These are phyloP conservation scores for Lasioglossum baleicum DNA, from an alignment of 1,140 invertebrate genomes.

Conservation along the genomic window DNA sequence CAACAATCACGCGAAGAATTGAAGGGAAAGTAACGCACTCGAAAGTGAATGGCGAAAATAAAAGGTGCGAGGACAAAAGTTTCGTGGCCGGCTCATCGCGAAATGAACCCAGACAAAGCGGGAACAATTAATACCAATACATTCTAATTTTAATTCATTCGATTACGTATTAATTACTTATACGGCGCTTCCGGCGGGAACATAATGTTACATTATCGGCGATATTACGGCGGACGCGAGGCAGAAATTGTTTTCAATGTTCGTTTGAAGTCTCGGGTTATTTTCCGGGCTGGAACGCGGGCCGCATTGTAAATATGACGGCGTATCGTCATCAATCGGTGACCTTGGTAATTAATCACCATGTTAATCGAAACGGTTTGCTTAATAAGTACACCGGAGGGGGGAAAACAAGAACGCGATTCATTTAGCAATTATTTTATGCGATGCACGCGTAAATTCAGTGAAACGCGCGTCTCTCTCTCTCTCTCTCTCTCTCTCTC, in stretches of 20 bases:
- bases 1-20: no score
- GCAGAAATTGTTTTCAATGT: constrained; percentile 49
- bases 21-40: background rate
- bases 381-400: constrained; percentile 58
- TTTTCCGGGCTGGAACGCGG: constrained; percentile 21
- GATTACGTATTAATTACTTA: constrained; percentile 43
- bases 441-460: constrained; percentile 39
- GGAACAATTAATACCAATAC: constrained; percentile 9
- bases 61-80: background rate
- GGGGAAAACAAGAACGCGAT: constrained; percentile 60
- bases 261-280: constrained; percentile 44
- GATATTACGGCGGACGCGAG: constrained; percentile 35
- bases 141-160: constrained; percentile 40
- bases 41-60: background rate
- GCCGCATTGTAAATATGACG: constrained; percentile 38
- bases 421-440: constrained; percentile 67
- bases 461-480: constrained; percentile 27
- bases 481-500: no score
- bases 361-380: constrained; percentile 65
- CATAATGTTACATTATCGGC: constrained; percentile 35
- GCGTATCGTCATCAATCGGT: constrained; percentile 47
- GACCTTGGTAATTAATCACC: constrained; percentile 65
- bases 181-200: constrained; percentile 30
- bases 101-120: background rate
- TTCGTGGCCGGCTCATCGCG: background rate